phyloP scores from a whole-genome alignment of 2,888 invertebrate genomes.

The Erpobdella octoculata region DNA sequence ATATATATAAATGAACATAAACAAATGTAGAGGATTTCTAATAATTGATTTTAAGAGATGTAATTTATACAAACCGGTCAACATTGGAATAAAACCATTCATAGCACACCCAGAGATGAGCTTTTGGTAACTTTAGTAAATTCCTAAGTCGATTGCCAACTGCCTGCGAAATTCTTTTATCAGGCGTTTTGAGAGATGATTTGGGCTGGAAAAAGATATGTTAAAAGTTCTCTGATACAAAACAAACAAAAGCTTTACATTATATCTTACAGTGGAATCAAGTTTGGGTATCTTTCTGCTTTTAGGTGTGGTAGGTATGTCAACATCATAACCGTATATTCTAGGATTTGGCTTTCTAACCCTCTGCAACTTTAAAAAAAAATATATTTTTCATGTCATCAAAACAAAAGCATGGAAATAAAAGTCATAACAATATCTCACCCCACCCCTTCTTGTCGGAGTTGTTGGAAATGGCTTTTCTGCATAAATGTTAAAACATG shows the following conservation, averaged over 20 bases:
- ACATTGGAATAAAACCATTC: constrained; percentile 99
- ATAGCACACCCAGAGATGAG: constrained; percentile 97
- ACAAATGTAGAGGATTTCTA: too few relatives aligned
- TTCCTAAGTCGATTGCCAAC: constrained; percentile 75
- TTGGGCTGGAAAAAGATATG: constrained; percentile 17
- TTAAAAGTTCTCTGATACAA: background rate
- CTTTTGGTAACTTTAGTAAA: constrained; percentile 89
- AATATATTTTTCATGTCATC: background rate
- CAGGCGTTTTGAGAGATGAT: constrained; percentile 49
- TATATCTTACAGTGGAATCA: constrained; percentile 28
- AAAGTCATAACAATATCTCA: constrained; percentile 16
- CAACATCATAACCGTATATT: constrained; percentile 38
- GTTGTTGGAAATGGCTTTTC: constrained; percentile 23
- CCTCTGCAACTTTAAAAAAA: constrained; percentile 25
- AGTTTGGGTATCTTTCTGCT: constrained; percentile 28
- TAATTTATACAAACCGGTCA: constrained; percentile 61
- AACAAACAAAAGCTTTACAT: too few relatives aligned
- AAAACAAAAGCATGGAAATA: background rate
- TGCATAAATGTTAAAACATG: constrained; percentile 8
- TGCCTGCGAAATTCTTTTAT: constrained; percentile 77
- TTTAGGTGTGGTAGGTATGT: constrained; percentile 30
- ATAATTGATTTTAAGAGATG: too few relatives aligned
- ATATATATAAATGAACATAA: background rate
- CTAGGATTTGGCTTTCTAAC: constrained; percentile 39
- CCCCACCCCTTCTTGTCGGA: constrained; percentile 26